phyloP scores from a whole-genome alignment of 2,888 invertebrate genomes.

The Branchinecta sandiegonensis region DNA sequence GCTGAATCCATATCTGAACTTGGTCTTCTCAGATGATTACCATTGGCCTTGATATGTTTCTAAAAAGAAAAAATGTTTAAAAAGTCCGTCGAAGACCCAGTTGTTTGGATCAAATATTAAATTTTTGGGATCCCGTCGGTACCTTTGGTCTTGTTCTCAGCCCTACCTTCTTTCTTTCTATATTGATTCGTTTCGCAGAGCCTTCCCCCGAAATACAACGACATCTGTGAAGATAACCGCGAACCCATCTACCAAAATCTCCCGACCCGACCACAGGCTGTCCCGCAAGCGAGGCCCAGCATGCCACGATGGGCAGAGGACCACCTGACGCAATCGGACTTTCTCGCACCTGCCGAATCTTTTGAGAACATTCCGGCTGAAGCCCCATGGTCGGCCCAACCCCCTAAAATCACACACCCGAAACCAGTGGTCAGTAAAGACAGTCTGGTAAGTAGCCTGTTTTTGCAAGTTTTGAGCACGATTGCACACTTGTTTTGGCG shows the following conservation, averaged over 20 bases:
- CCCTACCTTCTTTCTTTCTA: too few relatives aligned
- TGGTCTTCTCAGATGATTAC: too few relatives aligned
- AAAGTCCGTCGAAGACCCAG: too few relatives aligned
- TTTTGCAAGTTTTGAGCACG: too few relatives aligned
- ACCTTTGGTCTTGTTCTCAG: neutral
- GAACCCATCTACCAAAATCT: constrained; percentile 73
- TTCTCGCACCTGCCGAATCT: constrained; percentile 4
- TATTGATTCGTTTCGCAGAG: constrained; percentile 7
- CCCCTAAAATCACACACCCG: neutral
- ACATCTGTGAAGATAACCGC: constrained; percentile 19
- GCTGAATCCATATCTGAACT: too few relatives aligned
- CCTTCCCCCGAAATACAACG: constrained; percentile 21
- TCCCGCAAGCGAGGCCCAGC: neutral
- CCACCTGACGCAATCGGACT: neutral
- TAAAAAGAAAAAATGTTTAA: too few relatives aligned
- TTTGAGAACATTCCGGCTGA: neutral
- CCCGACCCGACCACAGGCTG: constrained; percentile 44
- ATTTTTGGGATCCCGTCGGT: too few relatives aligned
- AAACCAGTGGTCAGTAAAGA: neutral
- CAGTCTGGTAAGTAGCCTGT: neutral
- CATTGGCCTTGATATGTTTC: too few relatives aligned
- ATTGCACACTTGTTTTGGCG: too few relatives aligned
- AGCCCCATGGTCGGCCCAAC: neutral
- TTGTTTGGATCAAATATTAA: too few relatives aligned
- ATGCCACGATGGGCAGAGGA: constrained; percentile 12